These are phyloP conservation scores for Glareola pratincola DNA, from an alignment of 2,113 vertebrate genomes.

Conservation along the genomic window DNA sequence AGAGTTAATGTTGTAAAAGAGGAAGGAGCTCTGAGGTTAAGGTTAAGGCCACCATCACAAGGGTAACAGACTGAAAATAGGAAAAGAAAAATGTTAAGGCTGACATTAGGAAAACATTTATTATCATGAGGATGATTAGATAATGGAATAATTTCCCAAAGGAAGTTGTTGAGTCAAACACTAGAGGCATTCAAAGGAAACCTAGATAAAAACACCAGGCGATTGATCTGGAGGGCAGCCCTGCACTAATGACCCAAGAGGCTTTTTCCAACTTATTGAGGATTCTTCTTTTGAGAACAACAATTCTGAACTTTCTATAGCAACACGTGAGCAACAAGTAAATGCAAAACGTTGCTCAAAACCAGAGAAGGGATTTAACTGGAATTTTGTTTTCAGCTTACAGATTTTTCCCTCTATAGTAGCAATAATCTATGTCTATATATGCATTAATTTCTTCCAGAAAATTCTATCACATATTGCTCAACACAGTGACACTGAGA, in stretches of 20 bases:
- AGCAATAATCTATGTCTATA: background rate
- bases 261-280: slow-evolving; percentile 6
- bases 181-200: slow-evolving; percentile 49
- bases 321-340: background rate
- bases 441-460: background rate
- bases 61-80: slow-evolving; percentile 26
- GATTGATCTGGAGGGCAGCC: background rate
- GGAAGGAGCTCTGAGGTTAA: slow-evolving; percentile 9
- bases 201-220: slow-evolving; percentile 34
- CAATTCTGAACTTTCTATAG: background rate
- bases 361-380: background rate
- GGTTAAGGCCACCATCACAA: slow-evolving; percentile 19
- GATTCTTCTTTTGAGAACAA: background rate
- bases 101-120: slow-evolving; percentile 56
- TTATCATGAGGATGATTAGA: slow-evolving; percentile 56
- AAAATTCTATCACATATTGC: background rate
- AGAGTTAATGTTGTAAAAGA: background rate
- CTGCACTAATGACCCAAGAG: slow-evolving; percentile 41
- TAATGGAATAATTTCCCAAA: slow-evolving; percentile 59
- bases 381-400: background rate
- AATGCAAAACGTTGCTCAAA: background rate
- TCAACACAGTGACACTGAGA: background rate
- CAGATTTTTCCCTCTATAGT: background rate
- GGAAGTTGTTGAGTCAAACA: slow-evolving; percentile 57
- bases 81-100: slow-evolving; percentile 15